Conservation (phyloP, 1,140 invertebrate genomes). For the Hycleus cichorii region DNA sequence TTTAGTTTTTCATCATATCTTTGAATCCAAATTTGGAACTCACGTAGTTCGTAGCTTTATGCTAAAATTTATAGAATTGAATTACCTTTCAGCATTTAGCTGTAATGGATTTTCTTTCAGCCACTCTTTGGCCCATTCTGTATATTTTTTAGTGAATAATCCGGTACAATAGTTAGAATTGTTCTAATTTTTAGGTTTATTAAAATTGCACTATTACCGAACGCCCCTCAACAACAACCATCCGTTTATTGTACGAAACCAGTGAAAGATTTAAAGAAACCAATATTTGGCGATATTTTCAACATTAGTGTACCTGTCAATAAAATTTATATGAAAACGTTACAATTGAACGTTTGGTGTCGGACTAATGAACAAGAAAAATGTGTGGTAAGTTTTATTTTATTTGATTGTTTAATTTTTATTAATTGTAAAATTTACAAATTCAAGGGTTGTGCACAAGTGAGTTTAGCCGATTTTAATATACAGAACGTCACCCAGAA, state of each 20-base stretch:
- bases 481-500: conserved; percentile 70
- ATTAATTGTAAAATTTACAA: conserved; percentile 13
- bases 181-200: conserved; percentile 55
- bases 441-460: conserved; percentile 84
- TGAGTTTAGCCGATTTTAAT: conserved; percentile 90
- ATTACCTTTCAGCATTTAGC: too few species aligned
- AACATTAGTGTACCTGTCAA: conserved; percentile 64
- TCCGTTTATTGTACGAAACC: conserved; percentile 63
- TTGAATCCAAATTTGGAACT: too few species aligned
- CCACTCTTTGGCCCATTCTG: too few species aligned
- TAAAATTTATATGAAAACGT: conserved; percentile 74
- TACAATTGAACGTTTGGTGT: conserved; percentile 81
- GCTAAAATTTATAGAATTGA: too few species aligned
- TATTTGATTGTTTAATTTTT: background rate
- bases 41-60: too few species aligned
- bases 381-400: conserved; percentile 63
- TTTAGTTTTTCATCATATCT: too few species aligned
- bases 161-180: background rate
- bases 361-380: conserved; percentile 59
- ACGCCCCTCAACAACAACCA: conserved; percentile 53
- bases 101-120: too few species aligned
- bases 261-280: conserved; percentile 64
- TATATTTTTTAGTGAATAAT: too few species aligned
- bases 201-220: conserved; percentile 61
- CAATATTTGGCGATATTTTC: conserved; percentile 75